Evolutionary conservation across 2,888 invertebrate species (phyloP), one percentile per base, ranked within the genome.

Genomic region (Meloe dianella): DNA sequence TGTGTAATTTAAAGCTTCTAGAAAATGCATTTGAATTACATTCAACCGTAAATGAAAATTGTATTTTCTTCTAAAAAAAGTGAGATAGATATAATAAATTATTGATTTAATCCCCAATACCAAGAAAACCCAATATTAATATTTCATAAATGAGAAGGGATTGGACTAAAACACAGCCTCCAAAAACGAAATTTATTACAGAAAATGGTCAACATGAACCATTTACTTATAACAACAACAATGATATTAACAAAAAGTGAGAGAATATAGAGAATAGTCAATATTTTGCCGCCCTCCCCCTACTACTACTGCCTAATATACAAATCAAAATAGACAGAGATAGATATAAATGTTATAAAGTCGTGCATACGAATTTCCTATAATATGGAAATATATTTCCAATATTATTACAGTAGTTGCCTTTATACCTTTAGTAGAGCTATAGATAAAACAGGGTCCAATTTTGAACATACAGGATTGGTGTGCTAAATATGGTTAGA

Each of bases 381-480:
- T 80, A 80, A 80, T 79, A 74, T 70, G 76, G 66, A 72, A 76
- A 79, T 80, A 80, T 80, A 80, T 80, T 78, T 77, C 77, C 77
- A 72, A 77, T 77, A 78, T 78, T 75, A 76, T 79, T 22, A 51
- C n/a, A n/a, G n/a, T 51, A 51, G 47, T 51, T 51, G 47, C 22
- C 47, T 20, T n/a, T 20, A 22, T 51, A 22, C 47, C 47, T 17
- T 17, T 51, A 10, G n/a, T 17, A 12, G 47, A 22, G 6, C 1
- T 41, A 7, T 41, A 41, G 47, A 51, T 51, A 51, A 51, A 51
- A 51, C 20, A 51, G 22, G 47, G 9, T 22, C 47, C 47, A 22
- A 51, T 20, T 51, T 51, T 32, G 32, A 32, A 32, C 32, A 12
- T 32, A 12, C 12, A 32, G 12, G 12, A 32, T 8, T 14, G 38